Base-by-base conservation (phyloP, 2,113 vertebrate species). In the Murina feae region DNA sequence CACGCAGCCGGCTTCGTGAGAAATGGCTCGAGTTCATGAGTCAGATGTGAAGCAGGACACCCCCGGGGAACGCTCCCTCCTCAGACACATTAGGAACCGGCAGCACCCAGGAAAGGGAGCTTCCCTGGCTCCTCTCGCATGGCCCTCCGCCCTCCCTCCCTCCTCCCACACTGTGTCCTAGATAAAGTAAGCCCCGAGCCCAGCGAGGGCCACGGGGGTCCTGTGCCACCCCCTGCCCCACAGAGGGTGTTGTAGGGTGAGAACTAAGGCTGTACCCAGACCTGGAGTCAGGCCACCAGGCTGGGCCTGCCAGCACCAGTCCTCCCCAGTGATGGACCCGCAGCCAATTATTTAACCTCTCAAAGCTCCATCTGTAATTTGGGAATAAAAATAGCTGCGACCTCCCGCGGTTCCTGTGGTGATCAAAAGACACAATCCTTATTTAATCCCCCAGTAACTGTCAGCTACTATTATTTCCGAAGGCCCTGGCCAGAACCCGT, bases 61-160 rank as follows among this genome's bases (percentile, higher is more conserved):
- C 58, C 37, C 65, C 0, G 0, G 47, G 10, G 0, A 81, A 51
- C 4, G 39, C 5, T 37, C 10, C 32, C 12, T 49, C 69, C 60
- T 72, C 78, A 47, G 18, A 39, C 78, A 88, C 65, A n/a, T 72
- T 18, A 58, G 82, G 68, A 86, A 21, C n/a, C 53, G 37, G 3
- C 28, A 30, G 9, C 86, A 37, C n/a, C 10, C 51, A 7, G 32
- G 47, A 68, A 72, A 85, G 9, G 9, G 20, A 76, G 37, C 4
- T 3, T 44, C 23, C 16, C 17, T 12, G 12, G 11, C 23, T 71
- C 49, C 42, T 86, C 30, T 20, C 25, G n/a, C 23, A 1, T 1
- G 32, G 37, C 5, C 49, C 30, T 21, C 60, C 8, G 1, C 21
- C 6, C 39, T n/a, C 39, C 25, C 35, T 17, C 23, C 60, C 8